Percentiles rank a stretch among this genome's conserved stretches.
Evolutionary conservation across 2,797 vertebrate genomes (phyloP).

Genomic region (Coregonus suidteri): DNA sequence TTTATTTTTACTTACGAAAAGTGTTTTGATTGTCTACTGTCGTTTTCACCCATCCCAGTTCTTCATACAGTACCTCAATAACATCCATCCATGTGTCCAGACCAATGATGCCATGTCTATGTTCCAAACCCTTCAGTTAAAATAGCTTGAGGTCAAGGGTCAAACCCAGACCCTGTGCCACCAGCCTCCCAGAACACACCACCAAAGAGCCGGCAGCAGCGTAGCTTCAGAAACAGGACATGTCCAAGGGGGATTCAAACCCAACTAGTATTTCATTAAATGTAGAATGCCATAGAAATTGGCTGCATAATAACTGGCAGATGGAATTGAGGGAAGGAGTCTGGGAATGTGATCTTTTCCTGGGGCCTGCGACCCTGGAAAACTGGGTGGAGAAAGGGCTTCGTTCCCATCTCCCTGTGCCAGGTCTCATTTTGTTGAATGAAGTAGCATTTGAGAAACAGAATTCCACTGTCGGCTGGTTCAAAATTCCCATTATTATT

Average conservation of each 20-base stretch:
- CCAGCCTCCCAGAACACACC: conserved; percentile 19
- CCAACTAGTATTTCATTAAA: conserved; percentile 65
- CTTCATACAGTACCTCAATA: background rate
- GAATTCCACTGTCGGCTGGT: conserved; percentile 11
- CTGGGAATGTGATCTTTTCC: conserved; percentile 68
- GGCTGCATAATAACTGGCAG: conserved; percentile 60
- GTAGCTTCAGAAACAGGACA: conserved; percentile 39
- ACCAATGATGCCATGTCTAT: background rate
- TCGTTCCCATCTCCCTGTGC: conserved; percentile 53
- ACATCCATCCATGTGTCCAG: background rate
- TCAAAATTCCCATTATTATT: conserved; percentile 4
- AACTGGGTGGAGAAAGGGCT: conserved; percentile 41
- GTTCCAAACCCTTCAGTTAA: background rate
- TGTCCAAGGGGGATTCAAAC: conserved; percentile 48
- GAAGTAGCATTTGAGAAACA: background rate
- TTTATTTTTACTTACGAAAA: background rate
- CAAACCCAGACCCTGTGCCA: conserved; percentile 1
- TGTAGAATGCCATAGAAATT: conserved; percentile 71
- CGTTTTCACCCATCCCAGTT: background rate
- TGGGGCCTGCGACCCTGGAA: conserved; percentile 49
- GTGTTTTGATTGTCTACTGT: conserved; percentile 15
- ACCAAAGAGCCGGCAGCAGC: conserved; percentile 9
- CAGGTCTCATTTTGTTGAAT: conserved; percentile 35
- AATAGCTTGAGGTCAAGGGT: conserved; percentile 31
- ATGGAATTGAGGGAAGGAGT: conserved; percentile 51